A percentile compares a stretch with the other conserved stretches of the same genome.
These are phyloP conservation scores for Brachyptera risi DNA, from an alignment of 2,888 invertebrate genomes.

Conservation along the genomic window DNA sequence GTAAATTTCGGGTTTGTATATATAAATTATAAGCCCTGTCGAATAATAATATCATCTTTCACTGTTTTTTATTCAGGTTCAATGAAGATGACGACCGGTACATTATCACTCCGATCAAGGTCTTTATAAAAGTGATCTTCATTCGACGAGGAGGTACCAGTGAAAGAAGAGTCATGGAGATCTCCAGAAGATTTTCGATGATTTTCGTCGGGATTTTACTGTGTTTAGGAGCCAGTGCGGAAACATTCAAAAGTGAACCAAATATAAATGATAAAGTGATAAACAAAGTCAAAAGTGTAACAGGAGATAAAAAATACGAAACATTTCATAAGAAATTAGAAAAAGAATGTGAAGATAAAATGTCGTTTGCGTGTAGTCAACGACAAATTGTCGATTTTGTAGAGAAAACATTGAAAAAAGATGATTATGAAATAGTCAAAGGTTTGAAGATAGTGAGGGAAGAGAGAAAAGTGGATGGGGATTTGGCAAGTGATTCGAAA, in stretches of 20 bases:
- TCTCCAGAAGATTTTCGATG: neutral
- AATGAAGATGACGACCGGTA: neutral
- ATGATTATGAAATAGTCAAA: neutral
- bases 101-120: neutral
- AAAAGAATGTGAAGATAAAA: neutral
- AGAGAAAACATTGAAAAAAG: neutral
- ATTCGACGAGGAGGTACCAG: neutral
- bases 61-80: neutral
- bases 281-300: no score
- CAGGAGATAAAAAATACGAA: no score
- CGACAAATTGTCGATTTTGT: neutral
- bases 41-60: constrained; percentile 2
- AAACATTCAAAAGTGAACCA: neutral
- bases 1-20: neutral
- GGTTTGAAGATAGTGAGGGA: neutral
- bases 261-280: neutral
- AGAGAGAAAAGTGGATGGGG: neutral
- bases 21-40: neutral
- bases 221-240: no score
- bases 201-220: neutral
- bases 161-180: neutral
- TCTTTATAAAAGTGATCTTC: constrained; percentile 1
- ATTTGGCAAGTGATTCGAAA: neutral
- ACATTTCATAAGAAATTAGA: neutral
- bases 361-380: neutral